A percentile compares a stretch with the other conserved stretches of the same genome.
phyloP scores from a whole-genome alignment of 1,140 invertebrate genomes.

The Ceratina calcarata region DNA sequence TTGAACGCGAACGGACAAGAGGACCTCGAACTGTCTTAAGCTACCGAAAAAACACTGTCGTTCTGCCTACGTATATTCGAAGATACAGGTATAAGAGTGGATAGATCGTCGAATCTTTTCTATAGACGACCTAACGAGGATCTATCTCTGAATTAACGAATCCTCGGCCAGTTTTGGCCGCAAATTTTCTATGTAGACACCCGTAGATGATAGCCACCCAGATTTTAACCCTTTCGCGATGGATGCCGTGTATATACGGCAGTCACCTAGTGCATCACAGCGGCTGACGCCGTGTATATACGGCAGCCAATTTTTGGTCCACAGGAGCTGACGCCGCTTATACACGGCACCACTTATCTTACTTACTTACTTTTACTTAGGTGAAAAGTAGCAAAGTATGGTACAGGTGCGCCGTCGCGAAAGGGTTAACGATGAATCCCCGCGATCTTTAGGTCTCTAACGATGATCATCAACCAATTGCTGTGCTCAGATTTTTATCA shows the following conservation, averaged over 20 bases:
- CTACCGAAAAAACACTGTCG: too few relatives aligned
- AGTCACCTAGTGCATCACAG: too few relatives aligned
- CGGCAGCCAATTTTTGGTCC: too few relatives aligned
- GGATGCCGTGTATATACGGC: too few relatives aligned
- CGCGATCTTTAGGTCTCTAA: neutral
- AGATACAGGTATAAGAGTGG: neutral
- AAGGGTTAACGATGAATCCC: neutral
- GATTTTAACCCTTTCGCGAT: too few relatives aligned
- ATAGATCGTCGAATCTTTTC: constrained; percentile 28
- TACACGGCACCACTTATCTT: too few relatives aligned
- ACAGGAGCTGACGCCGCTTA: too few relatives aligned
- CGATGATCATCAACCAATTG: neutral
- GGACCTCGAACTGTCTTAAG: too few relatives aligned
- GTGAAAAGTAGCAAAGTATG: too few relatives aligned
- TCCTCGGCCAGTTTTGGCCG: constrained; percentile 20
- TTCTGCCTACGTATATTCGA: neutral
- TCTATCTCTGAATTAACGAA: neutral
- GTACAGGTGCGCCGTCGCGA: too few relatives aligned
- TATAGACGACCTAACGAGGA: constrained; percentile 18
- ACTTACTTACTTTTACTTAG: too few relatives aligned
- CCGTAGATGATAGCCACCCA: neutral
- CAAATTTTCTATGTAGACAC: constrained; percentile 43
- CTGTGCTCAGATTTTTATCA: neutral
- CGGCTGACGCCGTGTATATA: too few relatives aligned
- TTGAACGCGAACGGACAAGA: neutral